phyloP scores from a whole-genome alignment of 2,113 vertebrate genomes.

The Melanostigma gelatinosum region DNA sequence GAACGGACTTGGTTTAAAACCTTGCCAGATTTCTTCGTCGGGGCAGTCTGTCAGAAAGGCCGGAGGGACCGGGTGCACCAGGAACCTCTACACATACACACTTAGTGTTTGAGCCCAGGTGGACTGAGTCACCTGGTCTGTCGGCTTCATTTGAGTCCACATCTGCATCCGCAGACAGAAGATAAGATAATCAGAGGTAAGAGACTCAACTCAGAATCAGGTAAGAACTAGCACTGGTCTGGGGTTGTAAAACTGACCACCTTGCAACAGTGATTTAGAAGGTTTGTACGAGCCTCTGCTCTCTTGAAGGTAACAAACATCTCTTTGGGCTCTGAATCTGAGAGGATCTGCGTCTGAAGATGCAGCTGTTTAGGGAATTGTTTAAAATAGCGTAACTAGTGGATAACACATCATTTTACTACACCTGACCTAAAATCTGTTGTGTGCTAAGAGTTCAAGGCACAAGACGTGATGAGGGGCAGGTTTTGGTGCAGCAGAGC shows the following conservation, averaged over 20 bases:
- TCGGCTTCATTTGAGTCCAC: conserved; percentile 20
- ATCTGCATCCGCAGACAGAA: conserved; percentile 41
- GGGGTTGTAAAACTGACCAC: not conserved
- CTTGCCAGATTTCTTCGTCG: conserved; percentile 10
- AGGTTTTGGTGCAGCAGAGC: not conserved
- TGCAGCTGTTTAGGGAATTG: not conserved
- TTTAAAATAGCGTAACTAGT: not conserved
- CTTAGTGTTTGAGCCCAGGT: conserved; percentile 25
- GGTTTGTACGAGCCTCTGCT: not conserved
- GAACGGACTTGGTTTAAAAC: conserved; percentile 78
- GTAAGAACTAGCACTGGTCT: not conserved
- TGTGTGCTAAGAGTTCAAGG: not conserved
- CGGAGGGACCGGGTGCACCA: conserved; percentile 39
- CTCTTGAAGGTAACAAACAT: not conserved
- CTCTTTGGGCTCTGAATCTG: too few relatives aligned
- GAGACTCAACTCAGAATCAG: conserved; percentile 16
- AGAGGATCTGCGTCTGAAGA: not conserved
- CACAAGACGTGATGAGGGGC: not conserved
- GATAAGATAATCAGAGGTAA: conserved; percentile 65
- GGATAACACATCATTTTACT: too few relatives aligned
- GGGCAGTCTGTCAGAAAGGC: conserved; percentile 67
- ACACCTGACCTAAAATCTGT: not conserved
- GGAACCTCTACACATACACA: conserved; percentile 44
- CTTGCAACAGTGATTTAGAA: not conserved
- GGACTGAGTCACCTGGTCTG: conserved; percentile 30